Percentiles rank a stretch among this genome's conserved stretches.
These are phyloP conservation scores for Hemiprocne comata DNA, from an alignment of 2,113 vertebrate genomes.

Conservation along the genomic window DNA sequence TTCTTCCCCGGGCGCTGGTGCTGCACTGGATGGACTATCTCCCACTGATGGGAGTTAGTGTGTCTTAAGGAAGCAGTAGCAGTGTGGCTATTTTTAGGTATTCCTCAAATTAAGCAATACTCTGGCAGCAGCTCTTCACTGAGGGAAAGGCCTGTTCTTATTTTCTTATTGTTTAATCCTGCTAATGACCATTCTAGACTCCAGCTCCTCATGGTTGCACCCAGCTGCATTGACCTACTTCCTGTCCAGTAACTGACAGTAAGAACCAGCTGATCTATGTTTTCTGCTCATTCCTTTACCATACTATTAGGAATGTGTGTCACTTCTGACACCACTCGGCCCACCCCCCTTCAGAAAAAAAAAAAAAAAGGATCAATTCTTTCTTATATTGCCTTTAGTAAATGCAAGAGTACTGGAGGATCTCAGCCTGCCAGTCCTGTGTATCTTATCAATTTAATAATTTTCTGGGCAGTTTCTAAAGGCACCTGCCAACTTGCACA, in stretches of 20 bases:
- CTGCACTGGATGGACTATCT: neutral
- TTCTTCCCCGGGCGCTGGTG: neutral
- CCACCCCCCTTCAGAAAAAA: no score
- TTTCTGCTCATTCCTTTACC: neutral
- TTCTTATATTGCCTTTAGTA: neutral
- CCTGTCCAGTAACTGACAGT: neutral
- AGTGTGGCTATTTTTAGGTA: conserved; percentile 17
- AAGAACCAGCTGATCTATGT: conserved; percentile 40
- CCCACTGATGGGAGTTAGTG: neutral
- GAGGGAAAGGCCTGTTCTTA: conserved; percentile 53
- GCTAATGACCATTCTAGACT: conserved; percentile 37
- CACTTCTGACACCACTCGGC: neutral
- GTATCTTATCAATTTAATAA: neutral
- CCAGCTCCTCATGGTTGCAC: conserved; percentile 38
- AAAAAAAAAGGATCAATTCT: neutral
- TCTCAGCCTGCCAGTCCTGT: neutral
- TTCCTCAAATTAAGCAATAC: conserved; percentile 30
- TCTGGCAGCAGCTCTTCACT: conserved; percentile 24
- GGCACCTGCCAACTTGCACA: neutral
- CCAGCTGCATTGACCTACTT: conserved; percentile 74
- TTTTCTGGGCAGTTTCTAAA: neutral
- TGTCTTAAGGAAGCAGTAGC: neutral
- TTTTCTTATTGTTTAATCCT: conserved; percentile 46
- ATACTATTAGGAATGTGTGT: neutral
- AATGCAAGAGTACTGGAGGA: neutral